A percentile compares a stretch with the other conserved stretches of the same genome.
Evolutionary conservation across 2,888 invertebrate species (phyloP).

Genomic region (Eristalis pertinax): DNA sequence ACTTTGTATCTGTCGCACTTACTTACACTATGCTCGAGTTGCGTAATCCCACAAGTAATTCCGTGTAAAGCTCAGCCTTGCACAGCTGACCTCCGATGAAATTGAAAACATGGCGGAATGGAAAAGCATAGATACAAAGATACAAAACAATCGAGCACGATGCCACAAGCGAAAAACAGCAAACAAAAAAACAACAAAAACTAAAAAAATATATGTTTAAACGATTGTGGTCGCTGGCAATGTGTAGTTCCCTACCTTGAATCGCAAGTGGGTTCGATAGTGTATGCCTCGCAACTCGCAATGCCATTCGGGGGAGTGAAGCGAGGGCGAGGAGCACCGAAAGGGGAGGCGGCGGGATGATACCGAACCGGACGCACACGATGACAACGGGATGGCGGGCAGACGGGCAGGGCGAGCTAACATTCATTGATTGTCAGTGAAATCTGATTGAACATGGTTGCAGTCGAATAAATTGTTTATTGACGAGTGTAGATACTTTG

Average conservation of each 20-base stretch:
- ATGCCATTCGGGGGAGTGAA: neutral
- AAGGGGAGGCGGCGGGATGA: neutral
- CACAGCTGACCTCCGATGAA: constrained; percentile 62
- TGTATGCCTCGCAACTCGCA: constrained; percentile 16
- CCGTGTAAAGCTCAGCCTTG: constrained; percentile 63
- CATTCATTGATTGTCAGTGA: constrained; percentile 38
- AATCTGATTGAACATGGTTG: constrained; percentile 49
- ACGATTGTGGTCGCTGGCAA: constrained; percentile 20
- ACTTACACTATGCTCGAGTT: neutral
- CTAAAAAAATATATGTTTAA: neutral
- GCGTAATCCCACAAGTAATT: constrained; percentile 57
- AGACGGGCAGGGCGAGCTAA: neutral
- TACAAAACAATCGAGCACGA: neutral
- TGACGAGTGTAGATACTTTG: constrained; percentile 52
- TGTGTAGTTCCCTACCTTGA: constrained; percentile 33
- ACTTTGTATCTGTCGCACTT: neutral
- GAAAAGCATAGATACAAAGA: constrained; percentile 4
- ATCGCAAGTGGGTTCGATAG: constrained; percentile 25
- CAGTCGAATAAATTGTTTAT: constrained; percentile 55
- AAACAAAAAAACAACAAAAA: neutral
- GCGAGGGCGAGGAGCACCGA: too few species aligned
- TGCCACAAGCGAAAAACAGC: neutral
- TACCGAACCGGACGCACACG: neutral
- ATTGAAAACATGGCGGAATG: constrained; percentile 41
- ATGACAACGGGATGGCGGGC: neutral